These are phyloP conservation scores for Nymphalis polychloros DNA, from an alignment of 2,888 invertebrate species.

Conservation along the genomic window DNA sequence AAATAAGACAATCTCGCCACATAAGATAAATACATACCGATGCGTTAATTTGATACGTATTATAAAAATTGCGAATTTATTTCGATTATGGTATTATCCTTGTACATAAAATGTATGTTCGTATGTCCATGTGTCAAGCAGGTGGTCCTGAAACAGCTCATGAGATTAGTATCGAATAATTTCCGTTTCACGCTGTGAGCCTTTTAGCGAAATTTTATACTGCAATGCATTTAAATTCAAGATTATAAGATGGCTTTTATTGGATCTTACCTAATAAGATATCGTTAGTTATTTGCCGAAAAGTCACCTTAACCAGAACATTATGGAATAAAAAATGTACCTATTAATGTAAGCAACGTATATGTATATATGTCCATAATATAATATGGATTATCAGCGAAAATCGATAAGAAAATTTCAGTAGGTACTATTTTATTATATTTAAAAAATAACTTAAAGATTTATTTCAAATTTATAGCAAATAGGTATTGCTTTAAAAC, in stretches of 20 bases:
- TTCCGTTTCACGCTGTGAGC: conserved; percentile 67
- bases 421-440: too few relatives aligned
- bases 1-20: conserved; percentile 51
- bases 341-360: not conserved
- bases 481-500: too few relatives aligned
- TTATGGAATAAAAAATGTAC: conserved; percentile 23
- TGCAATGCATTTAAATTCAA: conserved; percentile 67
- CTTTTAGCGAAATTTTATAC: conserved; percentile 57
- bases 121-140: conserved; percentile 67
- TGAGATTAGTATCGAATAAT: conserved; percentile 56
- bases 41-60: conserved; percentile 65
- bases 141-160: conserved; percentile 64
- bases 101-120: conserved; percentile 64
- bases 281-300: conserved; percentile 25
- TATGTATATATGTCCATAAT: not conserved
- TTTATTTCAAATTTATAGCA: too few relatives aligned
- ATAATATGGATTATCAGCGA: conserved; percentile 2
- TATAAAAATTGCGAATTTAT: conserved; percentile 76
- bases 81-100: conserved; percentile 53
- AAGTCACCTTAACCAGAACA: conserved; percentile 19
- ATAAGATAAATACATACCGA: conserved; percentile 48
- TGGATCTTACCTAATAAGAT: conserved; percentile 27
- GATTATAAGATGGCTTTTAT: conserved; percentile 47
- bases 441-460: too few relatives aligned
- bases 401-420: not conserved